Evolutionary conservation across 2,113 vertebrate genomes (phyloP).

Genomic region (Rissa tridactyla): DNA sequence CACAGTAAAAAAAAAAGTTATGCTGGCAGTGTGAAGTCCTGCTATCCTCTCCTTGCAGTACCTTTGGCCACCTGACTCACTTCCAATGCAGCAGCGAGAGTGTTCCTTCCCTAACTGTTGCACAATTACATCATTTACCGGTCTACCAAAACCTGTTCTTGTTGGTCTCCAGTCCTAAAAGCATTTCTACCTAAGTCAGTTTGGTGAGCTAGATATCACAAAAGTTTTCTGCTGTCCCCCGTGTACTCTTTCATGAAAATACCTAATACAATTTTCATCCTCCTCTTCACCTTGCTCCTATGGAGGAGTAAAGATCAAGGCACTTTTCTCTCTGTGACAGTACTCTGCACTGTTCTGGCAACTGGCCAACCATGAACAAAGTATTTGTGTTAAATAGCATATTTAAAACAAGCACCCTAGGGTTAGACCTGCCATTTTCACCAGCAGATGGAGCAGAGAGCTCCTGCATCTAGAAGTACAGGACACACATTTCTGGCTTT

Average conservation of each 20-base stretch:
- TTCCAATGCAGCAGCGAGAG: not conserved
- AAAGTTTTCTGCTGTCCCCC: not conserved
- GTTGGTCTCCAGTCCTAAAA: not conserved
- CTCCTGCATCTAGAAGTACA: not conserved
- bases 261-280: not conserved
- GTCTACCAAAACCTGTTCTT: not conserved
- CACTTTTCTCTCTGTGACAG: not conserved
- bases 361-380: not conserved
- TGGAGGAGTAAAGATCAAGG: not conserved
- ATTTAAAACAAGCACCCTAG: not conserved
- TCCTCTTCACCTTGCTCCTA: not conserved
- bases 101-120: not conserved
- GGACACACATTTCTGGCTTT: not conserved
- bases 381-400: not conserved
- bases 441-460: not conserved
- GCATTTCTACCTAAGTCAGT: not conserved
- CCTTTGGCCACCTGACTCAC: not conserved
- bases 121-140: not conserved
- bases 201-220: not conserved
- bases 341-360: not conserved
- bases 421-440: not conserved
- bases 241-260: not conserved
- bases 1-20: not conserved
- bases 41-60: not conserved
- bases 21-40: not conserved